Base-by-base conservation (phyloP, 1,140 invertebrate genomes). In the Lepidurus couesii region DNA sequence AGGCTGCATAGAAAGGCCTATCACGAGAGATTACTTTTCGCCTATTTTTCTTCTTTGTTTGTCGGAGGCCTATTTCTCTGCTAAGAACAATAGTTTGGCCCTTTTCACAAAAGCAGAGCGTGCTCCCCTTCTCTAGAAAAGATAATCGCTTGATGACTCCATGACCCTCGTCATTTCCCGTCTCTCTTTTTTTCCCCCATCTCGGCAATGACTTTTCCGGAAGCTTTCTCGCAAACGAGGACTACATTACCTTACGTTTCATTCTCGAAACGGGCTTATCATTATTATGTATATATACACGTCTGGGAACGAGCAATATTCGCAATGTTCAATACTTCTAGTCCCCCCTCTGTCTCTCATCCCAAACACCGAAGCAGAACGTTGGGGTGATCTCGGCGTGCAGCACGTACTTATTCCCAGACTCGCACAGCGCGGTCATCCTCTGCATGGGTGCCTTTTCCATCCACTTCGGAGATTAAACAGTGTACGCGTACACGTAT, bases 71-170 rank as follows among this genome's bases (percentile, higher is more conserved):
- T 21, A 65, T 65, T 65, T 65, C 13, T 65, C 53, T 16, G 6
- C 16, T n/a, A 65, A 65, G 53, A 65, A 65, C 53, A 65, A 65
- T 65, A 21, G 16, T 65, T 65, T 7, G 53, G 16, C n/a, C 53
- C 53, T 65, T 65, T 65, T 65, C 53, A 65, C 1, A 10, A 65
- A 65, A 65, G 53, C 53, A 65, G 13, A 65, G 53, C 16, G 53
- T 65, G 21, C 13, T 65, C 53, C 53, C 53, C 53, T 65, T 65
- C 8, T 65, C 53, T 65, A 65, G 53, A 65, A 65, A 34, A 65
- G 53, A 65, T 65, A 65, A 65, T 65, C 53, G 53, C 53, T 65
- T 65, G 53, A 65, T 65, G 53, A 65, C 53, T 65, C 13, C 53
- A 9, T 11, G 8, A 65, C 8, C 53, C 53, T 65, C 53, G 53